Percentiles rank a stretch among this genome's conserved stretches.
These are phyloP conservation scores for Taurulus bubalis DNA, from an alignment of 2,113 vertebrate genomes.

Conservation along the genomic window DNA sequence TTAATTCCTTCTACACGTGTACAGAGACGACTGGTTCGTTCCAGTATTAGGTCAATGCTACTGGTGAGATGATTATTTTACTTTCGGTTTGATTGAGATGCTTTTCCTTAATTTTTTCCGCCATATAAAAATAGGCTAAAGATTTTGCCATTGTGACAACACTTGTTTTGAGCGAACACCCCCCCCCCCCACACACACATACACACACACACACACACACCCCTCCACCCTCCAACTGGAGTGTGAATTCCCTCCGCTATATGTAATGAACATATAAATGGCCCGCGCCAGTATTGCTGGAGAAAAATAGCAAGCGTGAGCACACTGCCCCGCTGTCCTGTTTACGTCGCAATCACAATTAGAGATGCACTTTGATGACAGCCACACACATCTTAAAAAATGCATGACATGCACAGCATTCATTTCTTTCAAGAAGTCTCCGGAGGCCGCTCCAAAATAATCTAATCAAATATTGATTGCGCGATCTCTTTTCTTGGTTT, in stretches of 20 bases:
- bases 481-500: conserved; percentile 50
- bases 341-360: conserved; percentile 66
- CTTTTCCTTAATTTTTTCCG: not conserved
- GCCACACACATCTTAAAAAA: conserved; percentile 64
- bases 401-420: conserved; percentile 68
- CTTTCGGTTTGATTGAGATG: conserved; percentile 6
- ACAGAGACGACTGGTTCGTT: conserved; percentile 28
- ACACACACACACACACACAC: no score
- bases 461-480: conserved; percentile 79
- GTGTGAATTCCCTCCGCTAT: conserved; percentile 79
- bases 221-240: conserved; percentile 67
- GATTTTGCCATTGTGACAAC: conserved; percentile 34
- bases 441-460: conserved; percentile 37
- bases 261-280: conserved; percentile 76
- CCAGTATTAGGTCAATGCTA: conserved; percentile 2
- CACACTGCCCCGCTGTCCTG: conserved; percentile 62
- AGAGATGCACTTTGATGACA: conserved; percentile 71
- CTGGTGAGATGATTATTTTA: conserved; percentile 26
- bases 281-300: conserved; percentile 16
- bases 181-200: not conserved
- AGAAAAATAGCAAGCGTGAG: conserved; percentile 49
- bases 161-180: conserved; percentile 48
- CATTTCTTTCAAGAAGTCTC: conserved; percentile 59
- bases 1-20: conserved; percentile 65
- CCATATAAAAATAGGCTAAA: conserved; percentile 17